These are phyloP conservation scores for Pyrgus malvae DNA, from an alignment of 2,888 invertebrate genomes.

Conservation along the genomic window DNA sequence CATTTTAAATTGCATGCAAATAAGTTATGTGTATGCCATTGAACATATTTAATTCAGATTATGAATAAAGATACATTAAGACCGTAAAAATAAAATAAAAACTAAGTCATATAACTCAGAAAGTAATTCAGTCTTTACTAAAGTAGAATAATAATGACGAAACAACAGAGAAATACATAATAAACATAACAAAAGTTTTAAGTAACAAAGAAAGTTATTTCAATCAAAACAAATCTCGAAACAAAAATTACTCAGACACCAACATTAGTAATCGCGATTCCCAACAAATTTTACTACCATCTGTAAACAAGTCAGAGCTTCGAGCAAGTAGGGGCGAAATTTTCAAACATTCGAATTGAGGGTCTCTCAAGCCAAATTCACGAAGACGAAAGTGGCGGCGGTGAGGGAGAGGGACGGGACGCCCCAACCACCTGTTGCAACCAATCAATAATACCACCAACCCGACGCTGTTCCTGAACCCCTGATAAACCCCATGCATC, in stretches of 20 bases:
- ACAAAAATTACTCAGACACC: background rate
- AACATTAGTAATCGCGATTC: background rate
- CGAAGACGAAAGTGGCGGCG: conserved; percentile 59
- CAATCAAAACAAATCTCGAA: no score
- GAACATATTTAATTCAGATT: no score
- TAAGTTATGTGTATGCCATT: no score
- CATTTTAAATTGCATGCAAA: no score
- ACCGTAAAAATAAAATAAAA: no score
- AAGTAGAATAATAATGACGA: no score
- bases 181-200: no score
- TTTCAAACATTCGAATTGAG: conserved; percentile 35
- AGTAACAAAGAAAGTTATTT: no score
- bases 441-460: conserved; percentile 75
- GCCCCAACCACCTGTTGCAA: conserved; percentile 74
- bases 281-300: conserved; percentile 16
- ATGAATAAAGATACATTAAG: no score
- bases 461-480: conserved; percentile 61
- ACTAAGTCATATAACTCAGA: no score
- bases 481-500: conserved; percentile 29
- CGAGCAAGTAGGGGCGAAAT: conserved; percentile 12
- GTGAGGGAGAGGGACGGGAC: conserved; percentile 58
- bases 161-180: no score
- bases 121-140: no score
- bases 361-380: conserved; percentile 42
- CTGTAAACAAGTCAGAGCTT: conserved; percentile 15